Base-by-base conservation (phyloP, 2,888 invertebrate genomes). In the Andricus curvator region DNA sequence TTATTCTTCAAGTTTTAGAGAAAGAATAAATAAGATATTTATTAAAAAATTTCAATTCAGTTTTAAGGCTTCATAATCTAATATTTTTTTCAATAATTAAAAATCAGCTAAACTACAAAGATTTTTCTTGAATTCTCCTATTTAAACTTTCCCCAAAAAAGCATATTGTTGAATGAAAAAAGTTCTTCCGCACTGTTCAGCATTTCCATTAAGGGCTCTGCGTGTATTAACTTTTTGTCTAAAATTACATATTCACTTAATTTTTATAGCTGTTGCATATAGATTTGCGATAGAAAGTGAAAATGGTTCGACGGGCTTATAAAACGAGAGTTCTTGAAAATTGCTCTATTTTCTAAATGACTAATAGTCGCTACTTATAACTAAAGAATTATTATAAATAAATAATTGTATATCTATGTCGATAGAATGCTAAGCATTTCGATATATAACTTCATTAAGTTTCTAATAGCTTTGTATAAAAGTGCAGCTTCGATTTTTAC, bases 401-500 rank as follows among this genome's bases (percentile, higher is more conserved):
- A 8, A n/a, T 56, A 17, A 62, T 62, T 29, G 20, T 76, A 56
- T 25, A 41, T 56, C 60, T 51, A 37, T 25, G 25, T 15, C 22
- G 25, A 62, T 25, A 62, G 6, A 62, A 37, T 68, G 60, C 76
- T 77, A 66, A 65, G 78, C 79, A 33, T 56, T 33, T 76, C 60
- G 29, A 62, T 78, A 15, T 1, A 77, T n/a, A 70, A 65, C 74
- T 65, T 44, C 37, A 62, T 60, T 66, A 60, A 68, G 70, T 70
- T 62, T 62, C 62, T 62, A 25, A 25, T 22, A 48, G 56, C 51
- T 81, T 83, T 78, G 84, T 83, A 84, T 78, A 83, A 84, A 84
- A 84, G 79, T 82, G 82, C 81, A 80, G 84, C 84, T 80, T 80
- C 78, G 83, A 83, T 80, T 70, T 81, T 22, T 62, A 81, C 78